These are phyloP conservation scores for Prunella strophiata DNA, from an alignment of 2,797 vertebrate genomes.

Conservation along the genomic window DNA sequence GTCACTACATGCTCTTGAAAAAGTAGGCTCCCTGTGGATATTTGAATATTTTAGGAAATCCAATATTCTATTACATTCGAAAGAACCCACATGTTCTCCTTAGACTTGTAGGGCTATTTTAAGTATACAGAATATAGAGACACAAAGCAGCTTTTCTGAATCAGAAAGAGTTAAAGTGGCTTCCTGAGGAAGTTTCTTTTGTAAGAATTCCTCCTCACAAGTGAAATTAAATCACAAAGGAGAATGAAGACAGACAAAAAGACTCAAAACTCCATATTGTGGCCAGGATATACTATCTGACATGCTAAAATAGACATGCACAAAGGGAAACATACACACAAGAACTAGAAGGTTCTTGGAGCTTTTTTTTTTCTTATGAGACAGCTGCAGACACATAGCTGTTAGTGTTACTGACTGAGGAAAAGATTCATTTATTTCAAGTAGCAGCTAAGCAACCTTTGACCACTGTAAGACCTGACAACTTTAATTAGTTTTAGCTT, in stretches of 20 bases:
- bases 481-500: constrained; percentile 68
- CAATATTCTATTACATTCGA: background rate
- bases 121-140: background rate
- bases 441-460: constrained; percentile 35
- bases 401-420: background rate
- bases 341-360: background rate
- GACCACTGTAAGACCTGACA: constrained; percentile 42
- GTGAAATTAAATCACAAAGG: background rate
- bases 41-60: background rate
- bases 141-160: background rate
- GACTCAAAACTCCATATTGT: background rate
- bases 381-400: background rate
- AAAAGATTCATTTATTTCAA: constrained; percentile 56
- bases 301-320: background rate
- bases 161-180: background rate
- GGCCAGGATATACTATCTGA: background rate
- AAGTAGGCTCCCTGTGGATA: background rate
- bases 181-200: background rate
- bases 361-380: background rate
- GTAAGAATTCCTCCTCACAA: background rate
- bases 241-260: background rate
- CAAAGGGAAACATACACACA: background rate
- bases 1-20: background rate
- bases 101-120: background rate
- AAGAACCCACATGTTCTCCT: background rate